Evolutionary conservation across 2,888 invertebrate genomes (phyloP).

Genomic region (Euzophera pinguis): DNA sequence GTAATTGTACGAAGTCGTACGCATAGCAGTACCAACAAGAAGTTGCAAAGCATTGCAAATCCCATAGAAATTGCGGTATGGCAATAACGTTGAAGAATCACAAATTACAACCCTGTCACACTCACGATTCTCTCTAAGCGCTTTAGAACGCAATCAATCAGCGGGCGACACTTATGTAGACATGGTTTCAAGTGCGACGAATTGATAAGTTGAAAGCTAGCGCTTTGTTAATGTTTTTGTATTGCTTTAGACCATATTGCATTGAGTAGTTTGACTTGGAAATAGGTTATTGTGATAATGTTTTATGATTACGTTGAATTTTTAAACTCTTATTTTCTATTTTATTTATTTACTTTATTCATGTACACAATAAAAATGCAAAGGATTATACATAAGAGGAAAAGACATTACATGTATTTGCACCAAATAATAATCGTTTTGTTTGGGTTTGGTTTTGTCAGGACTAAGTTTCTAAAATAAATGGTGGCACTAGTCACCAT

Average conservation of each 20-base stretch:
- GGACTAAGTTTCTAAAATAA: no score
- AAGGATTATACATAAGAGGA: no score
- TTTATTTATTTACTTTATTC: no score
- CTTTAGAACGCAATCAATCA: slow-evolving; percentile 21
- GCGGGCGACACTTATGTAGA: slow-evolving; percentile 18
- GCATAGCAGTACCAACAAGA: background rate
- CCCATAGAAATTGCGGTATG: background rate
- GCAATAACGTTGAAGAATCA: slow-evolving; percentile 6
- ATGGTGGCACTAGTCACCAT: no score
- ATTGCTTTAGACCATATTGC: background rate
- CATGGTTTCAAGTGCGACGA: slow-evolving; percentile 19
- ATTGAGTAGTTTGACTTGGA: background rate
- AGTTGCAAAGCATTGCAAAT: background rate
- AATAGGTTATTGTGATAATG: background rate
- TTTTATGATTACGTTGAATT: background rate
- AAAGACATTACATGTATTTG: no score
- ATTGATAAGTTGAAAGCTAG: slow-evolving; percentile 17
- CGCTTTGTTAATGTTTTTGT: slow-evolving; percentile 8
- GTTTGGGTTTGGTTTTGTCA: no score
- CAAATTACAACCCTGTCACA: slow-evolving; percentile 17
- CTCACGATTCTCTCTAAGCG: slow-evolving; percentile 14
- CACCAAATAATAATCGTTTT: no score
- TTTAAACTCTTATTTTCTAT: no score
- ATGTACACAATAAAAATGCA: no score
- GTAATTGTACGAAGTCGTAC: no score